Evolutionary conservation across 2,888 invertebrate species (phyloP).

Genomic region (Leucoma salicis): DNA sequence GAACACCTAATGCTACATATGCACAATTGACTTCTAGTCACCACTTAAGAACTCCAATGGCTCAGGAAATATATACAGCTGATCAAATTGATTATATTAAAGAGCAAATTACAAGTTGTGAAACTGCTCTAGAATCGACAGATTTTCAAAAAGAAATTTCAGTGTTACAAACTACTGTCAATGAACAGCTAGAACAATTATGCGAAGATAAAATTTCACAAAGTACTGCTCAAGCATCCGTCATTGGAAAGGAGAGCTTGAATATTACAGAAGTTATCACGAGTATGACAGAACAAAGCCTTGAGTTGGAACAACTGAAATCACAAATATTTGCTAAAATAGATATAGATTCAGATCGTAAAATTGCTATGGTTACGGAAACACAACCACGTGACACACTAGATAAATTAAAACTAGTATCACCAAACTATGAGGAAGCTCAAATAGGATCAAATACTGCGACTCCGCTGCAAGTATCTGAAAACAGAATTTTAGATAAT

Average conservation of each 20-base stretch:
- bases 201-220: constrained; percentile 78
- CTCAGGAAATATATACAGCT: constrained; percentile 69
- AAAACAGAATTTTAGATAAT: constrained; percentile 68
- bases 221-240: constrained; percentile 77
- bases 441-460: constrained; percentile 50
- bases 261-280: constrained; percentile 81
- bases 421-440: constrained; percentile 57
- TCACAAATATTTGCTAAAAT: constrained; percentile 73
- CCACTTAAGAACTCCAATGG: constrained; percentile 66
- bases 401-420: constrained; percentile 44
- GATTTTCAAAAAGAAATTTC: constrained; percentile 67
- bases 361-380: constrained; percentile 75
- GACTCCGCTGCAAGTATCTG: constrained; percentile 58
- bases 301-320: constrained; percentile 57
- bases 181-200: constrained; percentile 78
- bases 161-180: constrained; percentile 57
- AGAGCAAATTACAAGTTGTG: constrained; percentile 30
- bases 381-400: constrained; percentile 58
- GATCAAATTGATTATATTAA: constrained; percentile 58
- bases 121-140: constrained; percentile 54
- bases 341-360: constrained; percentile 75
- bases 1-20: constrained; percentile 41
- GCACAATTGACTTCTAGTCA: constrained; percentile 52
- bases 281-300: constrained; percentile 74
- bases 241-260: constrained; percentile 83